These are phyloP conservation scores for silkworm (Bombyx mori) DNA, from an alignment of 1,140 invertebrate genomes.

Conservation along the genomic window DNA sequence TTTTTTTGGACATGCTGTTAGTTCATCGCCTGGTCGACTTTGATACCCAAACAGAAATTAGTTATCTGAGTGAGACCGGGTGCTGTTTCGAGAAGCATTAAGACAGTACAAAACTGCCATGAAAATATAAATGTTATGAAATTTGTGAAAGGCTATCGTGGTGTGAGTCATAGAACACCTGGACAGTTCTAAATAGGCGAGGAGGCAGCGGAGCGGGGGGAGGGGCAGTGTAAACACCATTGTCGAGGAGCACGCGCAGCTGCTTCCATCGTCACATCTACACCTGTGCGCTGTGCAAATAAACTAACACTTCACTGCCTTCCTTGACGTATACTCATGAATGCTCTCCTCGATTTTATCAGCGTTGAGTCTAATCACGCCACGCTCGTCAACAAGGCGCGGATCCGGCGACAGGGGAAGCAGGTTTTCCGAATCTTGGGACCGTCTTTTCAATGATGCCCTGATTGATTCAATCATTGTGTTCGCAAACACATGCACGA, in stretches of 20 bases:
- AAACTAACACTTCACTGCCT: background rate
- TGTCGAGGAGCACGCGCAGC: constrained; percentile 2
- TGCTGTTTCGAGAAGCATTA: too few species aligned
- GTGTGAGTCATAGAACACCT: background rate
- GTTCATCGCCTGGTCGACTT: too few species aligned
- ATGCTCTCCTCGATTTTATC: background rate
- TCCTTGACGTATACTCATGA: background rate
- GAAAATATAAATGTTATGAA: too few species aligned
- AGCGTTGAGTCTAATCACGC: background rate
- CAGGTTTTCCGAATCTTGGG: too few species aligned
- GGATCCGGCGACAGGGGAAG: too few species aligned
- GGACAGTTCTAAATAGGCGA: background rate
- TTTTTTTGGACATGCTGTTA: too few species aligned
- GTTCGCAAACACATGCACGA: background rate
- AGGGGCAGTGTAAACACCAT: constrained; percentile 3
- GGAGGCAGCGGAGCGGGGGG: background rate
- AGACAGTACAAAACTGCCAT: too few species aligned
- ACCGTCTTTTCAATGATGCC: too few species aligned
- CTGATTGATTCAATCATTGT: background rate
- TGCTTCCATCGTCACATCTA: background rate
- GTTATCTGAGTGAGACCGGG: too few species aligned
- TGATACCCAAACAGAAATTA: too few species aligned
- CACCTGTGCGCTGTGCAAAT: background rate
- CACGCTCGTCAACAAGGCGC: too few species aligned
- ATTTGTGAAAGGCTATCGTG: too few species aligned